Conservation (phyloP, 2,797 vertebrate genomes). For the Merluccius polli region DNA sequence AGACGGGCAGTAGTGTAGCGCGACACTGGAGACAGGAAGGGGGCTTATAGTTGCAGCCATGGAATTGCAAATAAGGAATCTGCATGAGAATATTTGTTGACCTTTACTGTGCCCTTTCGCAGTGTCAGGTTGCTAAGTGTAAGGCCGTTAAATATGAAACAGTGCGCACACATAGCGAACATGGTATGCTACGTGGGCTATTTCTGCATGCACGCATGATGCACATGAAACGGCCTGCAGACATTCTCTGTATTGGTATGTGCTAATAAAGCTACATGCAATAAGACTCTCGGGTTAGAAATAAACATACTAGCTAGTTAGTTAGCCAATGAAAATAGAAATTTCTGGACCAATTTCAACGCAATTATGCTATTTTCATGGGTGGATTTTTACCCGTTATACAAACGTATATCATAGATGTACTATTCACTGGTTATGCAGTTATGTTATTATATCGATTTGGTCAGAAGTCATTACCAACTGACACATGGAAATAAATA, state of each 20-base stretch:
- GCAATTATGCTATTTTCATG: background rate
- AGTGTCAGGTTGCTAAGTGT: background rate
- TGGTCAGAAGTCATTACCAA: background rate
- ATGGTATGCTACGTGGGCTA: background rate
- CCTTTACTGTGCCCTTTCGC: background rate
- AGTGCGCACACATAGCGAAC: background rate
- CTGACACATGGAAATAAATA: background rate
- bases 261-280: background rate
- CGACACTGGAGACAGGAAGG: background rate
- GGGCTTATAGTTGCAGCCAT: background rate
- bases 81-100: background rate
- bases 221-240: background rate
- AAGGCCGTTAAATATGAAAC: background rate
- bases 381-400: background rate
- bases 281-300: background rate
- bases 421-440: background rate
- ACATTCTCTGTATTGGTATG: conserved; percentile 1
- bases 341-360: background rate
- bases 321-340: background rate
- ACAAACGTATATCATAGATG: background rate
- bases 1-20: background rate
- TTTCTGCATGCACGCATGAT: background rate
- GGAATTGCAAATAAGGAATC: background rate
- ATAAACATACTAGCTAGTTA: background rate
- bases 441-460: background rate